Base-by-base conservation (phyloP, 2,888 invertebrate species). In the Ecliptopera silaceata region DNA sequence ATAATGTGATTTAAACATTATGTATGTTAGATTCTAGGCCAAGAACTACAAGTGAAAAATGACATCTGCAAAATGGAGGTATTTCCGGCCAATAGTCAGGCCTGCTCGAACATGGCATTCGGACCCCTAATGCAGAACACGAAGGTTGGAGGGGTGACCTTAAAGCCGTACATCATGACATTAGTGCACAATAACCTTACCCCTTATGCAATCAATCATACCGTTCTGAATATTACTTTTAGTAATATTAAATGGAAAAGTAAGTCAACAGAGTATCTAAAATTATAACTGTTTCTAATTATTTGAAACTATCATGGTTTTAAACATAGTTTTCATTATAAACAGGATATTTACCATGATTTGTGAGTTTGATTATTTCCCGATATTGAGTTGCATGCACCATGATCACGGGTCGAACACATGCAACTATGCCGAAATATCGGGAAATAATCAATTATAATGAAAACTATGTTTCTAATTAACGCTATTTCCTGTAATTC, bases 211-310 rank as follows among this genome's bases (percentile, higher is more conserved):
- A 43, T 79, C 29, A 86, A 88, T 56, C 80, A 79, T 39, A 87
- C 90, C 0, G 84, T 89, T 1, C 71, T 91, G 2, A 91, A 91
- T 65, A 90, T 91, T 15, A 86, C 87, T 10, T 91, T 91, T 56
- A 86, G 79, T 44, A 89, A 89, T 72, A 91, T 91, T 55, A 88
- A 88, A 60, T 91, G 91, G 91, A 88, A 85, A 68, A 86, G 91
- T 90, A 74, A 87, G 89, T 82, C 8, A 29, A 10, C 1, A 29
- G 32, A 32, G 12, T 32, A 32, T 12, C 32, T 5, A n/a, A 29
- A 6, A 29, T 10, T 10, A 22, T 8, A n/a, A n/a, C 5, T 26
- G 4, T 26, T 26, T 26, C 10, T 26, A n/a, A n/a, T n/a, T n/a
- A n/a, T n/a, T n/a, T n/a, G n/a, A n/a, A n/a, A n/a, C n/a, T n/a